Evolutionary conservation across 2,797 vertebrate genomes (phyloP), one percentile per base, ranked within the genome.

Genomic region (Danio kyathit): DNA sequence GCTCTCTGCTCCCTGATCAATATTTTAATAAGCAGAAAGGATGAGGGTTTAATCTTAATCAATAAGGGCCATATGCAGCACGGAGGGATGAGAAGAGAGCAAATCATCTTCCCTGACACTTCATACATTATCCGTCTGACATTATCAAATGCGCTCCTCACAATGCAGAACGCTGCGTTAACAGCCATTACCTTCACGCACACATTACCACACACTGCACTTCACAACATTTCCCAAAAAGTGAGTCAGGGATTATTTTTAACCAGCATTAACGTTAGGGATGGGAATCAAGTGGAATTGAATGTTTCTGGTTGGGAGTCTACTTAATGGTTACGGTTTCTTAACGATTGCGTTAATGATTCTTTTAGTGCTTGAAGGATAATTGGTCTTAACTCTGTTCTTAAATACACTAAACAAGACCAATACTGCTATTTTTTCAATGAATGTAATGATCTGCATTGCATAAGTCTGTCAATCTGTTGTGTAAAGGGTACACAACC

Each of bases 11-110:
- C 88, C 89, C 85, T 89, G 84, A 94, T 93, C 93, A 92, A 94
- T 94, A 94, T 93, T 93, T 91, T 92, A 93, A 92, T 94, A 93
- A 93, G 88, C 85, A 90, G 89, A 92, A 88, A 92, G 90, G 89
- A 93, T 91, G 89, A 91, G 90, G 83, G 89, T 86, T 89, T 91
- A 89, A 92, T 93, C 91, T 86, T 91, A 90, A 94, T 94, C 92
- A 90, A 93, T 93, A 91, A 56, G 73, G 80, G 52, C 82, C 81
- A 71, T 74, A 85, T 84, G 73, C 82, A 49, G 74, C 54, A 73
- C 13, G 4, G 70, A 78, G 61, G 76, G 79, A 85, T 82, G 82
- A 85, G 83, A 85, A 63, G 59, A 74, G 80, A 83, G 85, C 84
- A 87, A 85, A 87, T 85, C 86, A 82, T 85, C 69, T 21, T 67